Evolutionary conservation across 2,797 vertebrate species (phyloP).

Genomic region (Tokudaia muenninki): DNA sequence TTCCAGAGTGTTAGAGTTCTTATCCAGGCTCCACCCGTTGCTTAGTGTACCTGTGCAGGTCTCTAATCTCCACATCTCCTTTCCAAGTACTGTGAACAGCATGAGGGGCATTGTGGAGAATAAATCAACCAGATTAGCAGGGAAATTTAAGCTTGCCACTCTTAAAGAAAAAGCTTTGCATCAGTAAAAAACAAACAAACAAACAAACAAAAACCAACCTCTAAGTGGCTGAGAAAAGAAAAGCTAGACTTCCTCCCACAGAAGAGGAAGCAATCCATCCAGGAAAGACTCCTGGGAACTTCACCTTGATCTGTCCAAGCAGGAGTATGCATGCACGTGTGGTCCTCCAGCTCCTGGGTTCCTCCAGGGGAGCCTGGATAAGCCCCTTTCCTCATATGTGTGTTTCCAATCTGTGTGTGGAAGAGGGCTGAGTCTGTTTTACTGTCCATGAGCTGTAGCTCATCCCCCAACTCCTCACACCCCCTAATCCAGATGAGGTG

Average conservation of each 20-base stretch:
- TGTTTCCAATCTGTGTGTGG: not conserved
- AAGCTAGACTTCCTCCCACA: not conserved
- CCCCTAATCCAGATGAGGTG: conserved; percentile 30
- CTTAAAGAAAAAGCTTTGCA: not conserved
- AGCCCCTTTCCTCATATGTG: fast-evolving
- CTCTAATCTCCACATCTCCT: not conserved
- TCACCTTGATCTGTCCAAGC: not conserved
- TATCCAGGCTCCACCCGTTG: fast-evolving
- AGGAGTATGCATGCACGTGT: too few species aligned
- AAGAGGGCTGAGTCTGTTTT: not conserved
- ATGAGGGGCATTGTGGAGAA: not conserved
- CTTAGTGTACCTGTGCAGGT: not conserved
- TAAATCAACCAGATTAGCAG: not conserved
- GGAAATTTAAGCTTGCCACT: not conserved
- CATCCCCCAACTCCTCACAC: conserved; percentile 51
- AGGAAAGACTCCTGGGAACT: not conserved
- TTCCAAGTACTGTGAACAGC: not conserved
- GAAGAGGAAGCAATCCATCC: not conserved
- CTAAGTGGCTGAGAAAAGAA: not conserved
- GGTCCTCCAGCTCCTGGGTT: fast-evolving
- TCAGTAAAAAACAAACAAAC: not conserved
- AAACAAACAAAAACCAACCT: too few species aligned
- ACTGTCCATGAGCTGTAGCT: not conserved
- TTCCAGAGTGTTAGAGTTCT: not conserved
- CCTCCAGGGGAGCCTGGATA: too few species aligned